These are phyloP conservation scores for Antitype chi DNA, from an alignment of 2,888 invertebrate species.

Conservation along the genomic window DNA sequence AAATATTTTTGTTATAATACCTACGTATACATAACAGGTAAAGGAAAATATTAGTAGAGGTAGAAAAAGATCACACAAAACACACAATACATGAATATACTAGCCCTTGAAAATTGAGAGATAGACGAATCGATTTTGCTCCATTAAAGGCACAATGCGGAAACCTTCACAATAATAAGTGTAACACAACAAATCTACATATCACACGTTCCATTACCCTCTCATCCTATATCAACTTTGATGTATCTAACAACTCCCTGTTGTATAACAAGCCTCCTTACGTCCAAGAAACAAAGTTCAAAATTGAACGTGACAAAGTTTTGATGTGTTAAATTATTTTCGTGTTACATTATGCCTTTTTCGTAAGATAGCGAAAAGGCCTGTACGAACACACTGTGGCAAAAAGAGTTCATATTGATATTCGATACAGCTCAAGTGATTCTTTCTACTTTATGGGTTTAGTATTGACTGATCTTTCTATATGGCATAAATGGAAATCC, in stretches of 20 bases:
- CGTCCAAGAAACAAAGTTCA: constrained; percentile 30
- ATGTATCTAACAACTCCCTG: constrained; percentile 24
- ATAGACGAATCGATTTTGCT: constrained; percentile 75
- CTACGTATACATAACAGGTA: neutral
- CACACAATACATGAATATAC: constrained; percentile 59
- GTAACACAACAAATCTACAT: constrained; percentile 82
- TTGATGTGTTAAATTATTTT: constrained; percentile 53
- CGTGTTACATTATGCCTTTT: constrained; percentile 58
- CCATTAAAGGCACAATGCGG: constrained; percentile 75
- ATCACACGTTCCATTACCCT: constrained; percentile 83
- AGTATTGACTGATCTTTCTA: constrained; percentile 35
- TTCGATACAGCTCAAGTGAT: constrained; percentile 66
- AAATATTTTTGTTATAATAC: neutral
- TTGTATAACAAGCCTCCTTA: constrained; percentile 37
- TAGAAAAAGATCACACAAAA: constrained; percentile 56
- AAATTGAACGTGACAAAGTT: constrained; percentile 38
- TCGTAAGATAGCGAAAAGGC: constrained; percentile 60
- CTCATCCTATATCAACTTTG: constrained; percentile 70
- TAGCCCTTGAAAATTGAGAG: constrained; percentile 67
- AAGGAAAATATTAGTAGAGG: constrained; percentile 7
- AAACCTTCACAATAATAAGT: constrained; percentile 77
- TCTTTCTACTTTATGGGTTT: constrained; percentile 53
- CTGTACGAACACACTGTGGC: constrained; percentile 55
- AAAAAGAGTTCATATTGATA: constrained; percentile 62
- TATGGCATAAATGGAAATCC: constrained; percentile 23